Evolutionary conservation across 2,888 invertebrate species (phyloP), one percentile per base, ranked within the genome.

Genomic region (Anaspis maculata): DNA sequence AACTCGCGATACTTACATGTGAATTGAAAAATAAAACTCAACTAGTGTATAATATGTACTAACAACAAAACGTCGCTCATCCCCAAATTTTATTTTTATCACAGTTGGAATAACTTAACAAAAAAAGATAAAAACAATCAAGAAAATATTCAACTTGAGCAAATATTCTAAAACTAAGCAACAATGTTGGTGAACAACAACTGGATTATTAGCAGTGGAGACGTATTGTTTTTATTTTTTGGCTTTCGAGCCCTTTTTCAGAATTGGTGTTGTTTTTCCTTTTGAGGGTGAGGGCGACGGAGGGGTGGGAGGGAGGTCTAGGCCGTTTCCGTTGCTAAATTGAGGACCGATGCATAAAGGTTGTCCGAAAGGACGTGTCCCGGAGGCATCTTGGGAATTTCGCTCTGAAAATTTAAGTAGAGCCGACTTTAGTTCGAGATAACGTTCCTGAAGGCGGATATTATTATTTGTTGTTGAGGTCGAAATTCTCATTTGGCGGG

Each of bases 271-370:
- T 27, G 43, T 30, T n/a, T n/a, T 58, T 33, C 53, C 55, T 40
- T 59, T 61, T 15, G 62, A 55, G 25, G 62, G 59, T 34, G 62
- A 61, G 23, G 62, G 56, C 40, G 59, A 52, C 36, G 55, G 51
- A 25, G 56, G 53, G 32, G 54, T 54, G 25, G 51, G 55, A 39
- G 56, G 56, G 27, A 46, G 39, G 28, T 46, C 45, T 33, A 41
- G 40, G 30, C 53, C 57, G 49, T 57, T 54, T 44, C 67, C 66
- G 59, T 67, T 68, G 57, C 62, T 62, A 55, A 57, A 59, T 44
- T 50, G 49, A 54, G 56, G 56, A 42, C 57, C 60, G 64, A 79
- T 72, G 72, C 83, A 79, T 65, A 87, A 71, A 41, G 87, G 86
- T 64, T 86, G 84, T 59, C 86, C 86, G 42, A 64, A 65, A 16